Evolutionary conservation across 2,888 invertebrate species (phyloP).

Genomic region (Colletes collaris): DNA sequence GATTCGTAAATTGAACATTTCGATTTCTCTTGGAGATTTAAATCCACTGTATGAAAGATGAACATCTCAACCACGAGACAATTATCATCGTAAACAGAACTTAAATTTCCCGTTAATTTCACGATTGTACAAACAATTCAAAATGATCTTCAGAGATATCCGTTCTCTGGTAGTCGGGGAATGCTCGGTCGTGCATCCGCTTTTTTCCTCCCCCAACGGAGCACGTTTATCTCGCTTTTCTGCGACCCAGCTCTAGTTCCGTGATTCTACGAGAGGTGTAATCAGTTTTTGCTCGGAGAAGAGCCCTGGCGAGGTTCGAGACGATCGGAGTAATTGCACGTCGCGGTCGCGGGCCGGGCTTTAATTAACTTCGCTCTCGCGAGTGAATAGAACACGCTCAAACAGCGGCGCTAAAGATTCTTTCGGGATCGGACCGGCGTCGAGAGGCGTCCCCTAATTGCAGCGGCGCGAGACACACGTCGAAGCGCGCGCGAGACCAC

Average conservation of each 20-base stretch:
- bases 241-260: not conserved
- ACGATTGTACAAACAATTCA: too few relatives aligned
- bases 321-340: slow-evolving; percentile 48
- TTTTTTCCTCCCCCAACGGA: not conserved
- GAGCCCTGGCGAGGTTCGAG: slow-evolving; percentile 1
- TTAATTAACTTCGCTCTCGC: slow-evolving; percentile 49
- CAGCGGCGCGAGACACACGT: slow-evolving; percentile 47
- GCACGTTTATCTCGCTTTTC: not conserved
- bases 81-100: too few relatives aligned
- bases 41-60: too few relatives aligned
- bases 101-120: too few relatives aligned
- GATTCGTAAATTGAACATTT: too few relatives aligned
- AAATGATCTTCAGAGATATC: too few relatives aligned
- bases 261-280: not conserved
- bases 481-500: slow-evolving; percentile 24
- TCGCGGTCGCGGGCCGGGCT: slow-evolving; percentile 16
- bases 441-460: slow-evolving; percentile 43
- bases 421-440: slow-evolving; percentile 14
- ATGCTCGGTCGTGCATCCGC: not conserved
- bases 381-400: slow-evolving; percentile 24
- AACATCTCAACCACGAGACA: too few relatives aligned
- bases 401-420: slow-evolving; percentile 36
- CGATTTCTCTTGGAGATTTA: too few relatives aligned
- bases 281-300: slow-evolving; percentile 9
- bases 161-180: too few relatives aligned